A percentile compares a stretch with the other conserved stretches of the same genome.
Evolutionary conservation across 2,888 invertebrate genomes (phyloP).

Genomic region (Mamestra brassicae): DNA sequence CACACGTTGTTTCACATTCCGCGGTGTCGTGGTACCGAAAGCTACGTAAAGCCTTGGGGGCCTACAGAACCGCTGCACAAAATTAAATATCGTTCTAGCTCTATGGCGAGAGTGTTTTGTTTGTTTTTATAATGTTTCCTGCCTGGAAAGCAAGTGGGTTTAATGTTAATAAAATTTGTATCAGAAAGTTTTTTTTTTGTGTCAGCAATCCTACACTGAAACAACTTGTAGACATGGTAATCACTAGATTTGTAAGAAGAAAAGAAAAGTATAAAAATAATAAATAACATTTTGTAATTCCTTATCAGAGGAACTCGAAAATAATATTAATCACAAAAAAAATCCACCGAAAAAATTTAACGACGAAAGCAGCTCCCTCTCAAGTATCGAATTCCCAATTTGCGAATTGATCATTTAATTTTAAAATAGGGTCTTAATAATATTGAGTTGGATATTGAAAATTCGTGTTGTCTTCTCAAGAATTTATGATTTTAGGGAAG

Average conservation of each 20-base stretch:
- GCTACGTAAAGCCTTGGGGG: constrained; percentile 60
- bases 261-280: neutral
- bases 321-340: constrained; percentile 23
- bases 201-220: neutral
- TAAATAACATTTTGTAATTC: neutral
- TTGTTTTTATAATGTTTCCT: constrained; percentile 43
- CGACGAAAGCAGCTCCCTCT: constrained; percentile 2
- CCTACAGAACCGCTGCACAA: constrained; percentile 69
- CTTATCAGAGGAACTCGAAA: no score
- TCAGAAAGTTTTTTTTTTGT: neutral
- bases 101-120: constrained; percentile 27
- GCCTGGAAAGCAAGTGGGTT: neutral
- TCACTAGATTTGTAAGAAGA: neutral
- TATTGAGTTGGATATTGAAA: constrained; percentile 23
- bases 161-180: neutral
- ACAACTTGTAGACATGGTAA: no score
- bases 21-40: constrained; percentile 69
- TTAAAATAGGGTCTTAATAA: constrained; percentile 19
- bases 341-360: constrained; percentile 2
- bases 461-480: constrained; percentile 15
- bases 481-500: constrained; percentile 24
- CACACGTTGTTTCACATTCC: constrained; percentile 76
- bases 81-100: constrained; percentile 71
- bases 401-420: constrained; percentile 51
- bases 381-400: constrained; percentile 58